Percentiles rank a stretch among this genome's conserved stretches.
Conservation (phyloP, 2,113 vertebrate genomes). For the Hydrolagus affinis region DNA sequence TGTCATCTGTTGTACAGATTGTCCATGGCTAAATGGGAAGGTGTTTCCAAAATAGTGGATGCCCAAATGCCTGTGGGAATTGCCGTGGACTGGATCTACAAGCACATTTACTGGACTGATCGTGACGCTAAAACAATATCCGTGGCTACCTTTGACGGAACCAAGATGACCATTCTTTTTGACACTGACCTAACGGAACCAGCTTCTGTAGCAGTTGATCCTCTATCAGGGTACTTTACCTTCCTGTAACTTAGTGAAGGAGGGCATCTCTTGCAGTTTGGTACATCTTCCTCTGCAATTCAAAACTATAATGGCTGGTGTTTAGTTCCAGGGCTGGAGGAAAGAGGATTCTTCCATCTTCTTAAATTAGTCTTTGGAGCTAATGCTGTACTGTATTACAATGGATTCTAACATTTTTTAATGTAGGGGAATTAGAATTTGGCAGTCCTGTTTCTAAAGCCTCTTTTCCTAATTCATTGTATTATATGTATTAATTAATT, state of each 20-base stretch:
- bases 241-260: too few relatives aligned
- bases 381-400: too few relatives aligned
- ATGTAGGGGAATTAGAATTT: too few relatives aligned
- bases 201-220: slow-evolving; percentile 86
- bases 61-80: slow-evolving; percentile 81
- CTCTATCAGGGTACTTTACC: slow-evolving; percentile 75
- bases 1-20: slow-evolving; percentile 60
- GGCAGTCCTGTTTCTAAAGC: slow-evolving; percentile 39
- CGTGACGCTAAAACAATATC: slow-evolving; percentile 77
- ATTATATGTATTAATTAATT: not conserved
- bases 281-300: too few relatives aligned
- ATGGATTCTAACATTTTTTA: too few relatives aligned
- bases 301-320: too few relatives aligned
- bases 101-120: slow-evolving; percentile 94
- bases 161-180: slow-evolving; percentile 80
- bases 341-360: too few relatives aligned
- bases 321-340: too few relatives aligned
- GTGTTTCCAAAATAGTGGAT: slow-evolving; percentile 70
- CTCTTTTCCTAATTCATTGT: not conserved
- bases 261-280: too few relatives aligned
- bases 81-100: slow-evolving; percentile 95
- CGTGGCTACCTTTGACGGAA: slow-evolving; percentile 77
- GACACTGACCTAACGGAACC: slow-evolving; percentile 74
- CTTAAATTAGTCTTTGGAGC: too few relatives aligned
- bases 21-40: slow-evolving; percentile 68